Percentiles rank a stretch among this genome's conserved stretches.
Evolutionary conservation across 2,888 invertebrate genomes (phyloP).

Genomic region (Drosophila gaucha): DNA sequence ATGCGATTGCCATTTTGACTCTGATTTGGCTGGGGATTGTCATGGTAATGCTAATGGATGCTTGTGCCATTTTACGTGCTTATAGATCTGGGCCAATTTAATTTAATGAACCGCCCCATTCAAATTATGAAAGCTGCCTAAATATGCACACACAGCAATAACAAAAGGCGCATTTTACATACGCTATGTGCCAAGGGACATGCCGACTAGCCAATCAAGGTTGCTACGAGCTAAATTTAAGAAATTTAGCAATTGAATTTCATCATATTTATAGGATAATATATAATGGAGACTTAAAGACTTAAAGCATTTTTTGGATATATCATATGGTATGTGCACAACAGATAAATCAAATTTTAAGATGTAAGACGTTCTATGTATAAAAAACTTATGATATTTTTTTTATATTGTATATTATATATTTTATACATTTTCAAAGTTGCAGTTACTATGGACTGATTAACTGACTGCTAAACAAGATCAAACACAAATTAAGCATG

Average conservation of each 20-base stretch:
- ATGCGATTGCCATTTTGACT: slow-evolving; percentile 30
- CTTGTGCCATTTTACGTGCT: slow-evolving; percentile 74
- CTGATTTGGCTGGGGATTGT: slow-evolving; percentile 39
- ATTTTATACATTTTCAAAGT: too few species aligned
- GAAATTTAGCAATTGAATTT: not conserved
- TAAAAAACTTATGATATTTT: too few species aligned
- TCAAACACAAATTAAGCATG: too few species aligned
- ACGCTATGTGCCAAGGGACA: slow-evolving; percentile 3
- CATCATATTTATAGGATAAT: not conserved
- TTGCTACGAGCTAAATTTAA: too few species aligned
- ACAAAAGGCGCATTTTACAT: slow-evolving; percentile 20
- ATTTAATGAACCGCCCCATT: slow-evolving; percentile 59
- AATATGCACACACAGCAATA: slow-evolving; percentile 20
- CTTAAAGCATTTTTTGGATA: too few species aligned
- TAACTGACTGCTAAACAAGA: too few species aligned
- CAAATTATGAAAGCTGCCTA: slow-evolving; percentile 48
- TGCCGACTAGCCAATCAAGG: not conserved
- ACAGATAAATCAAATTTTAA: too few species aligned
- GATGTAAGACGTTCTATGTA: too few species aligned
- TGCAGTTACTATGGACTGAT: too few species aligned
- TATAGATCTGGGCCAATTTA: slow-evolving; percentile 74
- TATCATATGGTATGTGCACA: too few species aligned
- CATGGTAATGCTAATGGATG: slow-evolving; percentile 26
- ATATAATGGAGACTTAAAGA: not conserved
- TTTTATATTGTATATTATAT: too few species aligned